These are phyloP conservation scores for Leuctra nigra DNA, from an alignment of 2,888 invertebrate genomes.

Conservation along the genomic window DNA sequence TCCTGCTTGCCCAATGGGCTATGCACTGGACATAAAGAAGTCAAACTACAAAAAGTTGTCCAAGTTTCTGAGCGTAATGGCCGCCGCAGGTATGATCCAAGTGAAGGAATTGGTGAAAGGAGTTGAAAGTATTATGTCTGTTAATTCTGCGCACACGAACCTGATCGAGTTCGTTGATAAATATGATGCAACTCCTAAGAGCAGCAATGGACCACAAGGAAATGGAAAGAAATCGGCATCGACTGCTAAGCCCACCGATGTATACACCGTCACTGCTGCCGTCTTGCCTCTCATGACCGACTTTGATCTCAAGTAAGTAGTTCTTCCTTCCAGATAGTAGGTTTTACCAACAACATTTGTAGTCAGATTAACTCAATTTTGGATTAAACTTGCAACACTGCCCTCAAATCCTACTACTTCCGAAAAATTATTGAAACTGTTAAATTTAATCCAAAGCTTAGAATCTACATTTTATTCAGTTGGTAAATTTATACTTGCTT, in stretches of 20 bases:
- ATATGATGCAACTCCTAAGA: too few relatives aligned
- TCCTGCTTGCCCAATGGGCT: conserved; percentile 60
- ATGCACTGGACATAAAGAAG: conserved; percentile 76
- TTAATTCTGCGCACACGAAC: conserved; percentile 53
- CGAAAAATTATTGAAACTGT: too few relatives aligned
- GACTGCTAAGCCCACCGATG: conserved; percentile 46
- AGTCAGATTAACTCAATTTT: too few relatives aligned
- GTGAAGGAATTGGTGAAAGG: conserved; percentile 57
- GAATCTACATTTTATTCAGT: too few relatives aligned
- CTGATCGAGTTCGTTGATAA: conserved; percentile 42
- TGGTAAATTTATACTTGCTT: too few relatives aligned
- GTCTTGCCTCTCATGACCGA: conserved; percentile 56
- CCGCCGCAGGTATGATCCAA: conserved; percentile 40
- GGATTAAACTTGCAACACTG: too few relatives aligned
- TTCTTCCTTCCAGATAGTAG: too few relatives aligned
- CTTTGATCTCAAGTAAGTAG: conserved; percentile 40
- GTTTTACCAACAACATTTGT: too few relatives aligned
- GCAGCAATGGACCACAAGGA: conserved; percentile 18
- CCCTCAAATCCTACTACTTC: too few relatives aligned
- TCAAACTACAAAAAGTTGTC: conserved; percentile 83
- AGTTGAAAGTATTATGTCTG: conserved; percentile 65
- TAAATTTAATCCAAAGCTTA: too few relatives aligned
- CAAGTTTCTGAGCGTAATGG: conserved; percentile 75
- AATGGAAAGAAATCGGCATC: conserved; percentile 5
- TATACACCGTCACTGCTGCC: conserved; percentile 60